Conservation (phyloP, 1,140 invertebrate genomes). For the Macrobrachium rosenbergii region DNA sequence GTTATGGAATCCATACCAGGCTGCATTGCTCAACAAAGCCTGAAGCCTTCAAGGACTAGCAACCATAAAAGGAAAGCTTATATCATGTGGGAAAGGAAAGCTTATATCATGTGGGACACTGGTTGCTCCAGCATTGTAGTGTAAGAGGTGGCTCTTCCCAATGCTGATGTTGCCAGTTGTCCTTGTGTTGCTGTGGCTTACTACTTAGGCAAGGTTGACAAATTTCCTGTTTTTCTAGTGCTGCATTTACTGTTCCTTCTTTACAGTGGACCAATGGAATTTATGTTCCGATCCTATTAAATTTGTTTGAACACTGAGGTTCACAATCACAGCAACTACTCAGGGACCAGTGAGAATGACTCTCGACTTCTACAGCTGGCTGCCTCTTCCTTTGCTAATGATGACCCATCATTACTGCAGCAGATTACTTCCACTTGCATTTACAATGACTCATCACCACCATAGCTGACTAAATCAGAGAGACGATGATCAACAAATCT, state of each 20-base stretch:
- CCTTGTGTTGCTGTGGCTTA: background rate
- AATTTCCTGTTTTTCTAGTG: conserved; percentile 32
- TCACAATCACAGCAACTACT: too few relatives aligned
- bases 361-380: too few relatives aligned
- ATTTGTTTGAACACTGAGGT: too few relatives aligned
- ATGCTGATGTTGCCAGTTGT: background rate
- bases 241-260: conserved; percentile 14
- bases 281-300: conserved; percentile 32
- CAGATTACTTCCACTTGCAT: too few relatives aligned
- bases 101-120: conserved; percentile 34
- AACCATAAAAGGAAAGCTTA: background rate
- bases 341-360: too few relatives aligned
- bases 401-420: too few relatives aligned
- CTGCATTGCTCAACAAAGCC: too few relatives aligned
- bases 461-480: too few relatives aligned
- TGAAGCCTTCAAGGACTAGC: background rate
- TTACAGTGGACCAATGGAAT: conserved; percentile 36
- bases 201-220: conserved; percentile 34
- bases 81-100: conserved; percentile 20
- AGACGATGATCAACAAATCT: too few relatives aligned
- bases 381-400: too few relatives aligned
- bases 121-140: conserved; percentile 39
- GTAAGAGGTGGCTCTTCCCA: conserved; percentile 27
- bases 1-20: too few relatives aligned
- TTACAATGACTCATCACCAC: too few relatives aligned